Percentiles rank a stretch among this genome's conserved stretches.
Conservation (phyloP, 2,888 invertebrate genomes). For the Cabera pusaria region DNA sequence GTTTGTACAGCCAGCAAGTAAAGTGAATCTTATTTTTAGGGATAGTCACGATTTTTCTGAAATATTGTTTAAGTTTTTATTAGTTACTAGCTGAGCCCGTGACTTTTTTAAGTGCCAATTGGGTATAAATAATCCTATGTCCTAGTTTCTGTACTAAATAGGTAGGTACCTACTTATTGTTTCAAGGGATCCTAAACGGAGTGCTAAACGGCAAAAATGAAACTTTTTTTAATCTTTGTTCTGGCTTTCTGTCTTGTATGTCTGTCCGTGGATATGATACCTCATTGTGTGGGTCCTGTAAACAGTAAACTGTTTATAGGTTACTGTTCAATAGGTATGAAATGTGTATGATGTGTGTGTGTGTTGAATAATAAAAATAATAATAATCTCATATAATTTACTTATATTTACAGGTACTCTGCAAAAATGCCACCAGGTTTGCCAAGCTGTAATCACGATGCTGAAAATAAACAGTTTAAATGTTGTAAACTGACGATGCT, state of each 20-base stretch:
- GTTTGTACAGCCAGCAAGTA: constrained; percentile 17
- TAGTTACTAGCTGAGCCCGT: constrained; percentile 2
- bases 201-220: no score
- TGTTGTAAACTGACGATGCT: no score
- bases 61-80: constrained; percentile 2
- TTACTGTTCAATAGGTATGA: no score
- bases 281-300: neutral
- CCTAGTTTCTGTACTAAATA: no score
- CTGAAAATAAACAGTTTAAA: no score
- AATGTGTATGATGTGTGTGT: no score
- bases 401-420: no score
- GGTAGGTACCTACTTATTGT: neutral
- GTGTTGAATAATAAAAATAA: no score
- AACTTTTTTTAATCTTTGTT: no score
- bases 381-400: neutral
- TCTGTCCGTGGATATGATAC: neutral
- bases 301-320: no score
- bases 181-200: constrained; percentile 5
- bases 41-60: constrained; percentile 2
- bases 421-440: constrained; percentile 1
- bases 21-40: constrained; percentile 9
- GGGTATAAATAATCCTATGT: no score
- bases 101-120: no score
- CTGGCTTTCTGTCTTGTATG: neutral
- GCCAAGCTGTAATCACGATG: constrained; percentile 13